A percentile compares a stretch with the other conserved stretches of the same genome.
Evolutionary conservation across 2,113 vertebrate genomes (phyloP).

Genomic region (Regulus satrapa): DNA sequence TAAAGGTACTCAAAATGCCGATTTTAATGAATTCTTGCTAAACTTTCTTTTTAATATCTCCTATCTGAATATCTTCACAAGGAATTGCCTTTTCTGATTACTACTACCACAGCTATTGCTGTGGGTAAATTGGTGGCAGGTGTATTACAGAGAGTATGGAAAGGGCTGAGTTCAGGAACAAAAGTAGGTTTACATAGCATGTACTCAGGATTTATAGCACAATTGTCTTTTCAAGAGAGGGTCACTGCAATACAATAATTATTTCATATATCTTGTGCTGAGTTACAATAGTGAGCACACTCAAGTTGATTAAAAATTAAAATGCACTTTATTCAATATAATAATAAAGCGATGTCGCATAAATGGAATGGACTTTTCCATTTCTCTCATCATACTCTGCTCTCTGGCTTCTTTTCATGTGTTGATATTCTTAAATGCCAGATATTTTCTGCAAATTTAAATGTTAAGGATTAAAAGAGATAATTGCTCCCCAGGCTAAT

Average conservation of each 20-base stretch:
- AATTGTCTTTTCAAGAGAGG: slow-evolving; percentile 8
- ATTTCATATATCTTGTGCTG: slow-evolving; percentile 19
- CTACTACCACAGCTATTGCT: not conserved
- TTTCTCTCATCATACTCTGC: not conserved
- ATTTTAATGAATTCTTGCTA: not conserved
- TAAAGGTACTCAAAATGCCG: not conserved
- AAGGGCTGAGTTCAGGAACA: not conserved
- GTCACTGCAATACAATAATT: not conserved
- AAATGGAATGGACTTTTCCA: slow-evolving; percentile 3
- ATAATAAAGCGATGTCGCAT: not conserved
- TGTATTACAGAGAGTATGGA: not conserved
- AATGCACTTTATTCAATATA: slow-evolving; percentile 27
- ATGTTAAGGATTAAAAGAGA: slow-evolving; percentile 27
- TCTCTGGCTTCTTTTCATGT: slow-evolving; percentile 24
- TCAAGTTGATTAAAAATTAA: slow-evolving; percentile 53
- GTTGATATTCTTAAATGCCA: slow-evolving; percentile 2
- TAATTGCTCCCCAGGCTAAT: slow-evolving; percentile 21
- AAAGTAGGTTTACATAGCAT: not conserved
- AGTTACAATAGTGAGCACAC: not conserved
- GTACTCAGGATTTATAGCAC: slow-evolving; percentile 14
- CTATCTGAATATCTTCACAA: not conserved
- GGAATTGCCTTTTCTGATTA: not conserved
- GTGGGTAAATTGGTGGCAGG: not conserved
- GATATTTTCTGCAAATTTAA: slow-evolving; percentile 6
- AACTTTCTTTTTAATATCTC: not conserved